These are phyloP conservation scores for Strongylocentrotus purpuratus DNA, from an alignment of 35 echinoderm and acorn worm species.

Conservation along the genomic window DNA sequence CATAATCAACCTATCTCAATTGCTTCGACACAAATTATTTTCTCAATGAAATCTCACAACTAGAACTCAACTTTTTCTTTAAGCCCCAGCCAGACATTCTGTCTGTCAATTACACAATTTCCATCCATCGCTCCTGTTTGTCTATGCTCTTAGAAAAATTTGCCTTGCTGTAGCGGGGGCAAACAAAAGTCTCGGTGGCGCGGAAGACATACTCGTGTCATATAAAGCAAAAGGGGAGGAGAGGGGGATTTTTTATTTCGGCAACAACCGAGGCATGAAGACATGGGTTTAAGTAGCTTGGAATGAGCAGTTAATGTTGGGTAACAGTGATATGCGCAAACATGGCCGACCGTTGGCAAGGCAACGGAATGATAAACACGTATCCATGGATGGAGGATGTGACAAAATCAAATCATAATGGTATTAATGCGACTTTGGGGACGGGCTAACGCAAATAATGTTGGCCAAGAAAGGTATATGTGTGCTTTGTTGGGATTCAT, in stretches of 20 bases:
- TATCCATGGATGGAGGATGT: neutral
- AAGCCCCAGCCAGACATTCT: neutral
- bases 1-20: too few species aligned
- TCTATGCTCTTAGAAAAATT: neutral
- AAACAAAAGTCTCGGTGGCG: neutral
- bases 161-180: neutral
- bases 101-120: constrained; percentile 18
- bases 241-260: neutral
- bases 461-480: neutral
- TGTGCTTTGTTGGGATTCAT: neutral
- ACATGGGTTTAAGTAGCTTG: neutral
- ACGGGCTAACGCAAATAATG: neutral
- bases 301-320: neutral
- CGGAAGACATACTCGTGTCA: neutral
- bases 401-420: neutral
- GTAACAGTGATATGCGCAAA: neutral
- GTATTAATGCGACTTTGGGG: neutral
- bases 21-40: too few species aligned
- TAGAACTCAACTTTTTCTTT: neutral
- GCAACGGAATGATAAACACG: neutral
- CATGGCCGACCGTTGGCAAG: neutral
- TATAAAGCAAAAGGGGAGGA: neutral
- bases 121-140: neutral
- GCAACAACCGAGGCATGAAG: neutral
- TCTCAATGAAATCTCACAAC: too few species aligned